Conservation (phyloP, 2,113 vertebrate genomes). For the Nothocercus nigrocapillus region DNA sequence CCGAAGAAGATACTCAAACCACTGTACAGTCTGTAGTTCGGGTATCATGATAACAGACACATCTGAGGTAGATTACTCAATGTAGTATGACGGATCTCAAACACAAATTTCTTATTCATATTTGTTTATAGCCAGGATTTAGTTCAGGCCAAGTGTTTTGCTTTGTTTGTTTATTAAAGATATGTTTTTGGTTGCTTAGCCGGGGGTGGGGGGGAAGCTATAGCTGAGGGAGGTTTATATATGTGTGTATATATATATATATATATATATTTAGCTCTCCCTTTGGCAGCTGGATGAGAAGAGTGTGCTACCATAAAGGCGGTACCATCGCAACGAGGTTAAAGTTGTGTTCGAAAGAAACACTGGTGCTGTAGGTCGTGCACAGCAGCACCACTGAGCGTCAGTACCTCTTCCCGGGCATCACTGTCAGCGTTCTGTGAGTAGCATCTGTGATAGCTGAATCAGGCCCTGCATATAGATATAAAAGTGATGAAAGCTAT, state of each 20-base stretch:
- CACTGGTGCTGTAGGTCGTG: background rate
- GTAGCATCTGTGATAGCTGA: background rate
- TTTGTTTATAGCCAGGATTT: background rate
- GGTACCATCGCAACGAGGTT: background rate
- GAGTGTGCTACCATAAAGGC: background rate
- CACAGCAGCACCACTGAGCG: background rate
- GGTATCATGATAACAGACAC: rapidly evolving
- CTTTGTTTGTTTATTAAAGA: conserved; percentile 9
- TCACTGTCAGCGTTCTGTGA: background rate
- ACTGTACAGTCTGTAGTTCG: background rate
- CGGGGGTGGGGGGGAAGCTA: too few relatives aligned
- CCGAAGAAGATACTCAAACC: background rate
- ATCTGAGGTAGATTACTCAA: background rate
- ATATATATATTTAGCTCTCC: conserved; percentile 8
- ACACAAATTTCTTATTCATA: background rate
- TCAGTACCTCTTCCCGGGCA: background rate
- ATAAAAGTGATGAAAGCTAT: background rate
- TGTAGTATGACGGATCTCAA: background rate
- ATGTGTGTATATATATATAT: background rate
- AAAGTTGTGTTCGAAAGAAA: background rate
- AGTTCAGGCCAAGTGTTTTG: background rate
- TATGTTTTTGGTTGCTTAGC: background rate
- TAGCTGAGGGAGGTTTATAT: background rate
- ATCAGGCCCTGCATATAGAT: background rate
- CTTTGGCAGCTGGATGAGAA: background rate